phyloP scores from a whole-genome alignment of 1,140 invertebrate species.

The Ips nitidus region DNA sequence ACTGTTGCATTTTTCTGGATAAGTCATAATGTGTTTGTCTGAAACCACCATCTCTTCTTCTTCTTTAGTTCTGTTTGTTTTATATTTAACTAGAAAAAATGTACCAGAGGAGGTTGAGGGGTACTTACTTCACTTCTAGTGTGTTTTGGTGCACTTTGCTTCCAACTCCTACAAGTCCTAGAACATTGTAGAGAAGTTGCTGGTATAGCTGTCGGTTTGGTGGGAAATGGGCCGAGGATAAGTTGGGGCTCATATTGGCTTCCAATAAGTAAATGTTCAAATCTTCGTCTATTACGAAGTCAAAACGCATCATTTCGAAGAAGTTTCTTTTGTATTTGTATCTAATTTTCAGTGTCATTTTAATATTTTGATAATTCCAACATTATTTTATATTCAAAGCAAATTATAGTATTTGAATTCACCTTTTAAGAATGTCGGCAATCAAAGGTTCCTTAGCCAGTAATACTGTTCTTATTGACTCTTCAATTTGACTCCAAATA shows the following conservation, averaged over 20 bases:
- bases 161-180: conserved; percentile 78
- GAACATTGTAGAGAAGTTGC: conserved; percentile 86
- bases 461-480: conserved; percentile 74
- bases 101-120: background rate
- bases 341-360: conserved; percentile 31
- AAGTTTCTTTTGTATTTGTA: conserved; percentile 70
- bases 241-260: conserved; percentile 97
- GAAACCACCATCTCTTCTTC: conserved; percentile 70
- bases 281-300: conserved; percentile 88
- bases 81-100: background rate
- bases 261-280: conserved; percentile 90
- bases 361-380: background rate
- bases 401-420: background rate
- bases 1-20: conserved; percentile 68
- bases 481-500: conserved; percentile 82
- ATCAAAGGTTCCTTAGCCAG: conserved; percentile 75
- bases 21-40: conserved; percentile 78
- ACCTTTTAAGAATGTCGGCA: conserved; percentile 57
- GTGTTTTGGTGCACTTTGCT: conserved; percentile 51
- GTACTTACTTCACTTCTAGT: conserved; percentile 35
- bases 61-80: conserved; percentile 49
- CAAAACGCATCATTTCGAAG: conserved; percentile 93
- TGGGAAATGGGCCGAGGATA: conserved; percentile 90
- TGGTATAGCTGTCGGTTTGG: conserved; percentile 88
- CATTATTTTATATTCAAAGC: background rate